phyloP scores from a whole-genome alignment of 2,113 vertebrate genomes.

The Cynocephalus volans region DNA sequence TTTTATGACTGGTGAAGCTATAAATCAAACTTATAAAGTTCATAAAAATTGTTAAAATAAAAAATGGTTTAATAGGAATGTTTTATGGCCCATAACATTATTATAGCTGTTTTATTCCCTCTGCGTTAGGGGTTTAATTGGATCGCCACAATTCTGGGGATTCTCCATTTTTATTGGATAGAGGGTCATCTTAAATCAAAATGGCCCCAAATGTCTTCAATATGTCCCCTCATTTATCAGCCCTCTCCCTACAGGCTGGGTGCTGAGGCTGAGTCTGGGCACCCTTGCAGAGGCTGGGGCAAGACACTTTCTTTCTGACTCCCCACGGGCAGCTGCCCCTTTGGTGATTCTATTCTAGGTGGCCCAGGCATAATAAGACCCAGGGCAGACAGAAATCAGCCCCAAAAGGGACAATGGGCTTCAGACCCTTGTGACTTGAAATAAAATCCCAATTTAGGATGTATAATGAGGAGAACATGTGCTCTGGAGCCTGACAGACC shows the following conservation, averaged over 20 bases:
- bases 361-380: neutral
- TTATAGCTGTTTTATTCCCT: conserved; percentile 91
- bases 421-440: conserved; percentile 20
- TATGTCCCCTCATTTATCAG: conserved; percentile 82
- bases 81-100: conserved; percentile 92
- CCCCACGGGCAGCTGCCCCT: neutral
- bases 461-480: neutral
- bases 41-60: conserved; percentile 93
- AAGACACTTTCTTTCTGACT: neutral
- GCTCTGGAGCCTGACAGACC: neutral
- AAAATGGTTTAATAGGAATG: conserved; percentile 93
- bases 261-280: neutral
- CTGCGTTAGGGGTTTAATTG: conserved; percentile 91
- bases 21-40: conserved; percentile 93
- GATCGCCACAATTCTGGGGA: conserved; percentile 89
- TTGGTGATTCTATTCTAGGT: neutral
- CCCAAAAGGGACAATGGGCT: neutral
- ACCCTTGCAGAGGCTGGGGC: neutral
- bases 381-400: neutral
- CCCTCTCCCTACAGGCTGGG: conserved; percentile 26
- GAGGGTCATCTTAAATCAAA: conserved; percentile 88
- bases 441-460: conserved; percentile 40
- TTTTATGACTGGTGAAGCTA: conserved; percentile 86
- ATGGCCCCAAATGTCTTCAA: conserved; percentile 86
- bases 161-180: conserved; percentile 87